Evolutionary conservation across 2,113 vertebrate species (phyloP).

Genomic region (Pangasianodon gigas): DNA sequence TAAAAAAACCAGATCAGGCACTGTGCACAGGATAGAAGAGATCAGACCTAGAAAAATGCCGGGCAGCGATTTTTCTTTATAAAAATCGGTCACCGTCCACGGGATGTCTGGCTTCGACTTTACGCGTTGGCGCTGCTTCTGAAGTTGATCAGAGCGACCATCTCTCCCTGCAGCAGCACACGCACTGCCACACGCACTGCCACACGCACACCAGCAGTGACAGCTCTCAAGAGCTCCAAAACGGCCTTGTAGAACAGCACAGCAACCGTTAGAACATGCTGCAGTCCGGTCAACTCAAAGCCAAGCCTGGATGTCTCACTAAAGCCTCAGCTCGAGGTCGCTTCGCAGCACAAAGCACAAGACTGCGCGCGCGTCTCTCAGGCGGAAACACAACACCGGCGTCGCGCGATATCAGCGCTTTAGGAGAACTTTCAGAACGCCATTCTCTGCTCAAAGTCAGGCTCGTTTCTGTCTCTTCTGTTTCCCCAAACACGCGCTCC

Average conservation of each 20-base stretch:
- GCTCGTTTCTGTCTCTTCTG: slow-evolving; percentile 13
- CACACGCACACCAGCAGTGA: not conserved
- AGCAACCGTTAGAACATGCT: not conserved
- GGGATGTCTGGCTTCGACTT: not conserved
- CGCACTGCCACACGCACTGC: not conserved
- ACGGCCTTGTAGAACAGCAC: not conserved
- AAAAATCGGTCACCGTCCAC: not conserved
- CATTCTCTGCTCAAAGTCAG: not conserved
- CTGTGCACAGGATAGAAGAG: not conserved
- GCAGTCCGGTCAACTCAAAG: not conserved
- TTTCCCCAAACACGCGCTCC: slow-evolving; percentile 51
- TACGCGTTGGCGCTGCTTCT: not conserved
- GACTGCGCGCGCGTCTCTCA: not conserved
- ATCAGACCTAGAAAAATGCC: not conserved
- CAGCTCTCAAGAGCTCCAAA: not conserved
- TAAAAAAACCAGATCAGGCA: too few species aligned
- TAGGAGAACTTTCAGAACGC: slow-evolving; percentile 19
- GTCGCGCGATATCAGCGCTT: not conserved
- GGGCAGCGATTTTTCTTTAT: not conserved
- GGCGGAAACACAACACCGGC: not conserved
- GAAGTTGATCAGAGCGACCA: slow-evolving; percentile 4
- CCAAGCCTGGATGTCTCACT: not conserved
- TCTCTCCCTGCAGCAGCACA: not conserved
- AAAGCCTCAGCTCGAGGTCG: not conserved
- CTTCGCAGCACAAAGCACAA: not conserved